Percentiles rank a stretch among this genome's conserved stretches.
Evolutionary conservation across 2,797 vertebrate species (phyloP).

Genomic region (Sebastes vulpes): DNA sequence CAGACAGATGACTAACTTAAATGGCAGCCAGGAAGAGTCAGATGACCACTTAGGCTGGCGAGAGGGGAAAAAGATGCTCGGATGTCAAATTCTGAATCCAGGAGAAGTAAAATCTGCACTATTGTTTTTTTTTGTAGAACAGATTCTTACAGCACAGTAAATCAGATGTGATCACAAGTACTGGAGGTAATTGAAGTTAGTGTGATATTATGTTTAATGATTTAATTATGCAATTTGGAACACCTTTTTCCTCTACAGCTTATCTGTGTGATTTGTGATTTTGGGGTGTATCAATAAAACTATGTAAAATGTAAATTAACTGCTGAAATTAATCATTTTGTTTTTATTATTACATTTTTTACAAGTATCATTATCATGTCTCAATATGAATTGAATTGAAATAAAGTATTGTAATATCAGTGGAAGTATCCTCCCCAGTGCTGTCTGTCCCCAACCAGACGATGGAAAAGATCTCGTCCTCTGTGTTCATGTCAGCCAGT

Average conservation of each 20-base stretch:
- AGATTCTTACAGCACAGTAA: background rate
- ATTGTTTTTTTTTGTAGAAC: background rate
- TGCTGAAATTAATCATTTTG: background rate
- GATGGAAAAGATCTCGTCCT: background rate
- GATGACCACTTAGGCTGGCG: background rate
- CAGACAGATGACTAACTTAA: constrained; percentile 10
- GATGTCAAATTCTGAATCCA: constrained; percentile 5
- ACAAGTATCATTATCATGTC: background rate
- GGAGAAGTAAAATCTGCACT: background rate
- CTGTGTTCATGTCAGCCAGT: constrained; percentile 7
- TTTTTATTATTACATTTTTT: background rate
- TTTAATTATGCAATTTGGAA: background rate
- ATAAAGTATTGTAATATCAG: background rate
- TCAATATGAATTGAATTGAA: background rate
- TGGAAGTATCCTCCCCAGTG: background rate
- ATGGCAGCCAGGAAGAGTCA: constrained; percentile 35
- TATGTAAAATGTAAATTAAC: background rate
- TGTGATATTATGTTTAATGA: background rate
- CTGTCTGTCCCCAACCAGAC: background rate
- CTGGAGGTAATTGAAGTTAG: background rate
- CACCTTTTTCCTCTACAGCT: background rate
- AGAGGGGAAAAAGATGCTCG: background rate
- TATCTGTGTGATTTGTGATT: background rate
- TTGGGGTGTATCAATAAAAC: background rate
- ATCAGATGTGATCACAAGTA: background rate